Percentiles rank a stretch among this genome's conserved stretches.
Evolutionary conservation across 2,113 vertebrate genomes (phyloP).

Genomic region (Trachemys scripta): DNA sequence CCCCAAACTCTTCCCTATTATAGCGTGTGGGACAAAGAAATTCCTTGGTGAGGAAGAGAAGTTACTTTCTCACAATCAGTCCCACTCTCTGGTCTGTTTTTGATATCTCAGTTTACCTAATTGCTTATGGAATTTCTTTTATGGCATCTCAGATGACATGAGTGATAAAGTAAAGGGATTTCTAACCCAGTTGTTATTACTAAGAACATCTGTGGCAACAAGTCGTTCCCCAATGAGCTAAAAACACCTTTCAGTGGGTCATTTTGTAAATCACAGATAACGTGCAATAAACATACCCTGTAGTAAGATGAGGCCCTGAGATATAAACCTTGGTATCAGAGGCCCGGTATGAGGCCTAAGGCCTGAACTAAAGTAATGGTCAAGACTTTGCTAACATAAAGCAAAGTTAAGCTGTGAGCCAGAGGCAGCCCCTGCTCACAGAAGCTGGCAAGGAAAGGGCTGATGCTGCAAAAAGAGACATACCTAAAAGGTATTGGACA

Average conservation of each 20-base stretch:
- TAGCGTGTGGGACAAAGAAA: background rate
- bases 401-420: too few species aligned
- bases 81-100: background rate
- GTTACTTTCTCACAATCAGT: background rate
- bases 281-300: background rate
- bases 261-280: background rate
- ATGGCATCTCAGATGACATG: background rate
- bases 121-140: background rate
- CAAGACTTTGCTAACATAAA: too few species aligned
- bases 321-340: too few species aligned
- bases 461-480: too few species aligned
- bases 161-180: background rate
- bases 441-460: too few species aligned
- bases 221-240: background rate
- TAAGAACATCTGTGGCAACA: background rate
- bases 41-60: background rate
- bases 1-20: background rate
- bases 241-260: background rate
- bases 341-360: too few species aligned
- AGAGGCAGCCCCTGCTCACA: too few species aligned
- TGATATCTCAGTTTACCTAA: background rate
- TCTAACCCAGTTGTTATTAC: background rate
- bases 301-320: too few species aligned
- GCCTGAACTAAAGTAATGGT: too few species aligned
- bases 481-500: too few species aligned